These are phyloP conservation scores for Vanessa atalanta DNA, from an alignment of 1,140 invertebrate species.

Conservation along the genomic window DNA sequence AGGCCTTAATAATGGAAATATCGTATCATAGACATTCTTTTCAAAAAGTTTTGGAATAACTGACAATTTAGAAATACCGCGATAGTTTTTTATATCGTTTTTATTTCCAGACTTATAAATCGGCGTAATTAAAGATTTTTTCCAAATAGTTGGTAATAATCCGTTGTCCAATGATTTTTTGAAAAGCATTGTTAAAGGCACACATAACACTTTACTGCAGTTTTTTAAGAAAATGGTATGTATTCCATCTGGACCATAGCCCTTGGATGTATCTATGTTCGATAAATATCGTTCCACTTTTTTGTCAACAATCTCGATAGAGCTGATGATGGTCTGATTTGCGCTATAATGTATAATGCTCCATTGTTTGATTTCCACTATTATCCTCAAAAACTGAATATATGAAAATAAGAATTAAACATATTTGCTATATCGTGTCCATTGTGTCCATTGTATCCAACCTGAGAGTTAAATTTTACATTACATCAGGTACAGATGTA, in stretches of 20 bases:
- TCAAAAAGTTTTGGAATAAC: constrained; percentile 9
- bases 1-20: constrained; percentile 13
- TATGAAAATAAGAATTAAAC: constrained; percentile 9
- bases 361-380: not conserved
- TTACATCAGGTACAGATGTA: constrained; percentile 3
- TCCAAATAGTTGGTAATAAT: constrained; percentile 5
- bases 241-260: not conserved
- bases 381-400: constrained; percentile 9
- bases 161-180: constrained; percentile 14
- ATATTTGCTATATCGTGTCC: constrained; percentile 1
- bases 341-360: not conserved
- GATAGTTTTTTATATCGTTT: constrained; percentile 1
- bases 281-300: not conserved
- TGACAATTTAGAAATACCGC: constrained; percentile 11
- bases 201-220: constrained; percentile 9
- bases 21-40: constrained; percentile 13
- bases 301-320: not conserved
- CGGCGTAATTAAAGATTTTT: constrained; percentile 14
- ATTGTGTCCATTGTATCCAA: constrained; percentile 2
- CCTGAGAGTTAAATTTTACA: constrained; percentile 6
- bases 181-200: constrained; percentile 12
- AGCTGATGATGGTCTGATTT: not conserved
- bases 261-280: constrained; percentile 1
- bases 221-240: constrained; percentile 18
- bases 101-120: constrained; percentile 4